Evolutionary conservation across 2,797 vertebrate genomes (phyloP), one percentile per base, ranked within the genome.

Genomic region (Cichlasoma orientale): DNA sequence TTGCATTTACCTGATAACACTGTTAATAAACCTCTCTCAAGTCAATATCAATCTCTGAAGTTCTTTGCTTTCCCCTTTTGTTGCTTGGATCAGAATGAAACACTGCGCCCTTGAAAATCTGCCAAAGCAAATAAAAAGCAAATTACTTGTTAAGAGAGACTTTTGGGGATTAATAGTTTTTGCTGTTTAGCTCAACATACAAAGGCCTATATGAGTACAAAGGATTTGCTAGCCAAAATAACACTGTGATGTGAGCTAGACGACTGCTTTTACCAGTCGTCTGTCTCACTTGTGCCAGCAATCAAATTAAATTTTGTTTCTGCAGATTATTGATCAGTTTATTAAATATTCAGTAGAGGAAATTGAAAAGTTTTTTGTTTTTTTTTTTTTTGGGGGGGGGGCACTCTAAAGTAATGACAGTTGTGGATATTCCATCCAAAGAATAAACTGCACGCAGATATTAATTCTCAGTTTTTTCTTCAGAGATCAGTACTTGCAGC

Each of bases 1-100:
- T 89, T 92, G 87, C 84, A 55, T 93, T 93, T 92, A 93, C 90
- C 89, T 92, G 93, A 93, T 95, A 94, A 92, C 83, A 44, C 76
- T n/a, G 74, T 86, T 94, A 92, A 92, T 93, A 91, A 92, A 85
- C 82, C 83, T 78, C 81, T 90, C 85, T 87, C 73, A 87, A 89
- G 86, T 90, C 85, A 57, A 70, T 70, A 79, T 72, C 78, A 84
- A 73, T 87, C 81, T 87, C 61, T 77, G 70, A 86, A 77, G 80
- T 88, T 86, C 72, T 63, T 78, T 19, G 74, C 79, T 83, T 82
- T 80, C 72, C 79, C 86, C 77, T 83, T 76, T 38, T 36, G 78
- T 82, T 87, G 80, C 91, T 82, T 78, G 78, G 82, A 88, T 86
- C 76, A 44, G 36, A 90, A 88, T 86, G 79, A 82, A 93, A 88